Evolutionary conservation across 2,888 invertebrate genomes (phyloP), one percentile per base, ranked within the genome.

Genomic region (Cancer borealis): DNA sequence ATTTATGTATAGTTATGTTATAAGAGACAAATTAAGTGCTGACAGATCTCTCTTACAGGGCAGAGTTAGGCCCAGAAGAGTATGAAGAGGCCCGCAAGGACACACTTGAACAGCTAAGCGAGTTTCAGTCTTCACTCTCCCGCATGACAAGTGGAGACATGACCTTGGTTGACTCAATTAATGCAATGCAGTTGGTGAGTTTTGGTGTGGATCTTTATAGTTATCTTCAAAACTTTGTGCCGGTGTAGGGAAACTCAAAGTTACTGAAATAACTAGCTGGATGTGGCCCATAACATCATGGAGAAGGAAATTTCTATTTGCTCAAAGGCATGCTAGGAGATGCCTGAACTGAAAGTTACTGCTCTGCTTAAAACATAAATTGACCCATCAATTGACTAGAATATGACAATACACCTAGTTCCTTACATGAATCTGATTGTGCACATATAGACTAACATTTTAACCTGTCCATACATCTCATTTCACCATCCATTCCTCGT

Each of bases 61-160:
- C 97, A 96, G 97, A 98, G 93, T 96, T 98, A 95, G 97, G 97
- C 26, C 96, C 96, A 6, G 97, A 97, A 60, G 98, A 98, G 96
- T 98, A 98, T 96, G 97, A 97, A 95, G 97, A 98, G 96, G 97
- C 97, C 10, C 97, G 97, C 96, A 97, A 97, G 96, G 98, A 98
- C 95, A 98, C 98, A 0, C 96, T 98, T 96, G 98, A 98, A 95
- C 98, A 98, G 96, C 96, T 98, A 46, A 97, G 97, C 96, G 98
- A 98, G 96, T 97, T 98, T 95, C 97, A 97, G 96, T 97, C 97
- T 93, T 97, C 97, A 91, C 96, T 98, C 60, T 97, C 97, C 92
- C 97, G 97, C 96, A 97, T 98, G 96, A 97, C 97, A 96, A 97
- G 97, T 92, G 98, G 98, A n/a, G 97, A 98, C 96, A 97, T 98